Percentiles rank a stretch among this genome's conserved stretches.
phyloP scores from a whole-genome alignment of 1,140 invertebrate genomes.

The Nixonia krombeini region DNA sequence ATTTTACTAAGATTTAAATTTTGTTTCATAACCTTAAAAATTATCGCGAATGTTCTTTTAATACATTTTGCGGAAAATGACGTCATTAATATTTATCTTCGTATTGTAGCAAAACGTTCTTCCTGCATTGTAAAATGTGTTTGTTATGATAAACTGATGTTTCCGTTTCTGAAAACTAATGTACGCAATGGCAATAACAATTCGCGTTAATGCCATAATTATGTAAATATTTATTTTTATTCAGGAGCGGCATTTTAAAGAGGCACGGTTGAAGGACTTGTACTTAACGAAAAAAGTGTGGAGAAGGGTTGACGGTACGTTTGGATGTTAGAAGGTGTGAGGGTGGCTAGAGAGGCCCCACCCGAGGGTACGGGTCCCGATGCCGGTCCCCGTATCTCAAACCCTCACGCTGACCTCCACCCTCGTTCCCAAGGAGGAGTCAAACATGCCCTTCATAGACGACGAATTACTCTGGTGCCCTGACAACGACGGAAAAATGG shows the following conservation, averaged over 20 bases:
- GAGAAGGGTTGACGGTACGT: slow-evolving; percentile 55
- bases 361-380: slow-evolving; percentile 70
- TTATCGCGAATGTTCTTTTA: too few species aligned
- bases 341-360: slow-evolving; percentile 71
- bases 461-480: slow-evolving; percentile 93
- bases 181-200: too few species aligned
- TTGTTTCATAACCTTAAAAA: too few species aligned
- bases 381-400: slow-evolving; percentile 71
- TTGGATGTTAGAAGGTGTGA: slow-evolving; percentile 70
- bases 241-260: slow-evolving; percentile 17
- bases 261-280: slow-evolving; percentile 6
- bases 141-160: too few species aligned
- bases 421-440: slow-evolving; percentile 70
- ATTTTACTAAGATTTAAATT: too few species aligned
- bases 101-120: too few species aligned
- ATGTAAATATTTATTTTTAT: slow-evolving; percentile 21
- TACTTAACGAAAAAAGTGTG: slow-evolving; percentile 16
- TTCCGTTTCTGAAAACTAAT: too few species aligned
- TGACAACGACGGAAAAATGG: slow-evolving; percentile 92
- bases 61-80: too few species aligned
- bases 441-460: slow-evolving; percentile 92
- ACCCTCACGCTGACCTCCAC: slow-evolving; percentile 67
- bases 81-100: too few species aligned
- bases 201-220: too few species aligned
- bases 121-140: too few species aligned